Base-by-base conservation (phyloP, 1,140 invertebrate genomes). In the Neodiprion virginianus region DNA sequence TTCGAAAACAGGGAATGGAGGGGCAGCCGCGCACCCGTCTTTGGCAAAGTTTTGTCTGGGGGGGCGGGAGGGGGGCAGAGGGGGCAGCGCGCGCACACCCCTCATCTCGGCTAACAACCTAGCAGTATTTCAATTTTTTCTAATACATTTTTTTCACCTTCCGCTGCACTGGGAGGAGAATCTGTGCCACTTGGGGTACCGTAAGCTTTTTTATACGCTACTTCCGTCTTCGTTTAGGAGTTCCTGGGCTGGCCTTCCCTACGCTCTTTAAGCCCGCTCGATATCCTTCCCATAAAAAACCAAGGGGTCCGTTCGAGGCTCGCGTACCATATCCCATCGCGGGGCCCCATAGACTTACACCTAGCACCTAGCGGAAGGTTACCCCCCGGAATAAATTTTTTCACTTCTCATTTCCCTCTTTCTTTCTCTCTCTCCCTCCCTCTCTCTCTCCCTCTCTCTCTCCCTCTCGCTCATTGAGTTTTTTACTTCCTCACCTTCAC, bases 121-220 rank as follows among this genome's bases (percentile, higher is more conserved):
- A 79, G 75, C 80, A 76, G 81, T 84, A 84, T 82, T 84, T 84
- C 79, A 79, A 78, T 71, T 76, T 81, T 84, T 82, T 84, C 80
- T 72, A 74, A 50, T 67, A 69, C 65, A 74, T 78, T 78, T 78
- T 76, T 67, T 69, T 74, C 78, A 79, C 74, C 79, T 83, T 84
- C 83, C 82, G 79, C 78, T 47, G 9, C 67, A 23, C 67, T 72
- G 74, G 66, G 71, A 76, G 74, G 75, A 83, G 81, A 87, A 88
- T 88, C 86, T 84, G 84, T 88, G 86, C 86, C 86, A 87, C 80
- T 87, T 82, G 77, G 83, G 79, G 82, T 86, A 88, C 87, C 86
- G 87, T 87, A 88, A 82, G 84, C 23, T 66, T 72, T 72, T 73
- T 73, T 83, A 81, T 80, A 71, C 74, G 28, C 70, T 81, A 77